Conservation (phyloP, 2,797 vertebrate genomes). For the Nannoperca australis region DNA sequence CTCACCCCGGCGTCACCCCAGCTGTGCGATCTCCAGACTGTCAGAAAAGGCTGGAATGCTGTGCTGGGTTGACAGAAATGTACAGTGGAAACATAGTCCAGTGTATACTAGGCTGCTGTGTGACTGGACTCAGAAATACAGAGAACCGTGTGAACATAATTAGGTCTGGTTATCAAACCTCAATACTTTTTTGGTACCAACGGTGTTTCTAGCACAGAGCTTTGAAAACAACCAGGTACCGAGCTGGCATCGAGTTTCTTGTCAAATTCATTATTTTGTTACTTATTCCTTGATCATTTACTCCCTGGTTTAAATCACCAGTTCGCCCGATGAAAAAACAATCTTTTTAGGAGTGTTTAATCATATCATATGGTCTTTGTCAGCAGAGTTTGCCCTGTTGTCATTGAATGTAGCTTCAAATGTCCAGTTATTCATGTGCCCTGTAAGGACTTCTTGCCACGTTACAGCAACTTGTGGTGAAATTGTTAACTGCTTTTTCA, state of each 20-base stretch:
- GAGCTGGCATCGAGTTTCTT: background rate
- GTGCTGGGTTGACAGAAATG: slow-evolving; percentile 34
- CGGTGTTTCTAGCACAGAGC: background rate
- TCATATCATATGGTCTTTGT: background rate
- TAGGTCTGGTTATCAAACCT: slow-evolving; percentile 12
- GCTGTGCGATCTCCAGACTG: slow-evolving; percentile 62
- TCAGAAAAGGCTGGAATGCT: slow-evolving; percentile 44
- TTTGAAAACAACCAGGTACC: background rate
- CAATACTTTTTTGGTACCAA: background rate
- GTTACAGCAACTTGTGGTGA: background rate
- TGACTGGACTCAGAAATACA: slow-evolving; percentile 42
- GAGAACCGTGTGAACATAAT: slow-evolving; percentile 39
- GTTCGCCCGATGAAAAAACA: slow-evolving; percentile 8
- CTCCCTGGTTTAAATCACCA: slow-evolving; percentile 20
- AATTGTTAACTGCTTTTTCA: background rate
- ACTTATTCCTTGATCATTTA: slow-evolving; percentile 13
- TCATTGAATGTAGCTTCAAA: background rate
- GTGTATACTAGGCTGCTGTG: slow-evolving; percentile 38
- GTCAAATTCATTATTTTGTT: background rate
- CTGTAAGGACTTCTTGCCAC: background rate
- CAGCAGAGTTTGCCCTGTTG: background rate
- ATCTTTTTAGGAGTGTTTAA: background rate
- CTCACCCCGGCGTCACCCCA: slow-evolving; percentile 63
- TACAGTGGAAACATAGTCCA: slow-evolving; percentile 39
- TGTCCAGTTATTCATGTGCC: background rate